phyloP scores from a whole-genome alignment of 1,140 invertebrate genomes.

The Pogonomyrmex californicus region DNA sequence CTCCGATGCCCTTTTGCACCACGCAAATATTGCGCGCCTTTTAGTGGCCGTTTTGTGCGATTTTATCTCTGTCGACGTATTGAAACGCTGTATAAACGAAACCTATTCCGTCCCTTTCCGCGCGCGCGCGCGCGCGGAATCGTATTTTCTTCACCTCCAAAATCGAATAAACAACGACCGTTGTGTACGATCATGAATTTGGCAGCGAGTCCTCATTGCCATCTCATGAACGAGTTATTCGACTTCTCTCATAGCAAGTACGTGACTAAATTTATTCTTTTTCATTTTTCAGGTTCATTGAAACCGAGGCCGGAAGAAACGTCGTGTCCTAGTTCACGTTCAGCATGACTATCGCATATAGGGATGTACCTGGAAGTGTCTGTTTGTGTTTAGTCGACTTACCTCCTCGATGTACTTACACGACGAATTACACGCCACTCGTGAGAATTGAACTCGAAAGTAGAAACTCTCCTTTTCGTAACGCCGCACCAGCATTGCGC shows the following conservation, averaged over 20 bases:
- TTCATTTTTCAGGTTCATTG: slow-evolving; percentile 3
- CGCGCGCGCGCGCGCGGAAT: no score
- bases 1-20: no score
- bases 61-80: slow-evolving; percentile 52
- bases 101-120: slow-evolving; percentile 4
- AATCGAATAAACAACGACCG: slow-evolving; percentile 63
- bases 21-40: slow-evolving; percentile 24
- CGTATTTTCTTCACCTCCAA: slow-evolving; percentile 5
- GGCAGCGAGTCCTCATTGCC: neutral
- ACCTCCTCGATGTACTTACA: slow-evolving; percentile 52
- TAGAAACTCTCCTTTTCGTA: slow-evolving; percentile 12
- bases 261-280: slow-evolving; percentile 68
- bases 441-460: slow-evolving; percentile 22
- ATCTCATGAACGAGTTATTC: slow-evolving; percentile 21
- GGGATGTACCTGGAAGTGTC: neutral
- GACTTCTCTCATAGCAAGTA: slow-evolving; percentile 39
- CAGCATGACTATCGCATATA: slow-evolving; percentile 51
- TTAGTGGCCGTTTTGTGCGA: slow-evolving; percentile 48
- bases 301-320: slow-evolving; percentile 28
- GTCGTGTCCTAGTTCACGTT: slow-evolving; percentile 66
- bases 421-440: slow-evolving; percentile 36
- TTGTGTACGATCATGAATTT: slow-evolving; percentile 64
- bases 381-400: slow-evolving; percentile 63
- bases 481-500: slow-evolving; percentile 13
- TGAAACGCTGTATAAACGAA: neutral